Evolutionary conservation across 2,888 invertebrate species (phyloP).

Genomic region (Ganaspis brasiliensis): DNA sequence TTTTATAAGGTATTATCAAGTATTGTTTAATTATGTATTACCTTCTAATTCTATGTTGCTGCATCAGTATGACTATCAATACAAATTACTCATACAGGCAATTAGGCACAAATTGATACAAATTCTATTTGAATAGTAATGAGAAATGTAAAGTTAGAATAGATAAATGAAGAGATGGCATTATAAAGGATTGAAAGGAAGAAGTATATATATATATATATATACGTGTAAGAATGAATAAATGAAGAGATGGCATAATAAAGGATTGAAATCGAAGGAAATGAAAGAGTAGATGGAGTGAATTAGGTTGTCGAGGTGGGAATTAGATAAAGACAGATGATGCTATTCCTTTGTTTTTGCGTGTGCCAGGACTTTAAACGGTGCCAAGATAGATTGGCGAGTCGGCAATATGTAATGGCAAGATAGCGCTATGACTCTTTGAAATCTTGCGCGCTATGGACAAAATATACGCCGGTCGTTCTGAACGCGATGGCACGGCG

Average conservation of each 20-base stretch:
- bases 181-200: neutral
- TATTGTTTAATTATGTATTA: too few relatives aligned
- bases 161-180: neutral
- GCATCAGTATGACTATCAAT: too few relatives aligned
- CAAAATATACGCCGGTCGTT: conserved; percentile 58
- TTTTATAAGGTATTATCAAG: too few relatives aligned
- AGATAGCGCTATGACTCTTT: conserved; percentile 22
- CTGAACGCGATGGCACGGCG: conserved; percentile 65
- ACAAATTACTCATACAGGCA: too few relatives aligned
- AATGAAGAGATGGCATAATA: conserved; percentile 18
- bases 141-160: neutral
- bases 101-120: neutral
- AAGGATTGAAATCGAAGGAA: conserved; percentile 18
- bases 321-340: conserved; percentile 21
- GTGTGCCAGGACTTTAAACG: conserved; percentile 25
- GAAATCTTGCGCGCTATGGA: conserved; percentile 23
- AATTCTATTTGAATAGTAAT: conserved; percentile 8
- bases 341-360: conserved; percentile 28
- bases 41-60: too few relatives aligned
- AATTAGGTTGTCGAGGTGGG: conserved; percentile 29
- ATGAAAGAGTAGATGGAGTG: conserved; percentile 9
- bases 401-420: conserved; percentile 21
- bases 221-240: neutral
- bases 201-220: too few relatives aligned
- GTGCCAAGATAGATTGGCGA: conserved; percentile 27